Conservation (phyloP, 2,888 invertebrate genomes). For the Latrodectus elegans region DNA sequence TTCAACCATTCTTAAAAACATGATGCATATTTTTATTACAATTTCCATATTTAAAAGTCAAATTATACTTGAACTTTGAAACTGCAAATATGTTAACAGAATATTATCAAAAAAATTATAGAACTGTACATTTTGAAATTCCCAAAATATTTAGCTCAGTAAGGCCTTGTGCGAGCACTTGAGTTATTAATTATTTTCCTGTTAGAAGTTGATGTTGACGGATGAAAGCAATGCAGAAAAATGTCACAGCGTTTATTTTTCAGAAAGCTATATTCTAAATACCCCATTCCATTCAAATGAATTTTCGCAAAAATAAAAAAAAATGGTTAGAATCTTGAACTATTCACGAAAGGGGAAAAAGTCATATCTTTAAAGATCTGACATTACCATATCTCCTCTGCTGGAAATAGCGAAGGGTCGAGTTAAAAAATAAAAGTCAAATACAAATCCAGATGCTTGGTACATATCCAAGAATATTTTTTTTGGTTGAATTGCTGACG, state of each 20-base stretch:
- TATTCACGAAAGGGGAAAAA: conserved; percentile 1
- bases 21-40: too few relatives aligned
- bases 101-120: too few relatives aligned
- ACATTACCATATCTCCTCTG: conserved; percentile 3
- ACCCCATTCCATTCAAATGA: conserved; percentile 1
- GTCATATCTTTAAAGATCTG: conserved; percentile 20
- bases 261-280: conserved; percentile 14
- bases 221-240: conserved; percentile 11
- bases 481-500: neutral
- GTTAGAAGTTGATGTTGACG: conserved; percentile 1
- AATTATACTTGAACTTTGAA: too few relatives aligned
- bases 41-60: too few relatives aligned
- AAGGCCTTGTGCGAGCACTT: neutral
- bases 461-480: conserved; percentile 18
- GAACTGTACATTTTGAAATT: too few relatives aligned
- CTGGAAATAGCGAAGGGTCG: conserved; percentile 14
- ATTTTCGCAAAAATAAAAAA: neutral
- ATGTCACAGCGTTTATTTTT: conserved; percentile 25
- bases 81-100: too few relatives aligned
- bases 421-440: conserved; percentile 4
- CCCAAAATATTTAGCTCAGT: too few relatives aligned
- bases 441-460: conserved; percentile 29
- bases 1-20: too few relatives aligned
- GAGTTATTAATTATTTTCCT: conserved; percentile 14
- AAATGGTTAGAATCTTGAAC: neutral